Base-by-base conservation (phyloP, 2,797 vertebrate species). In the Triplophysa yarkandensis region DNA sequence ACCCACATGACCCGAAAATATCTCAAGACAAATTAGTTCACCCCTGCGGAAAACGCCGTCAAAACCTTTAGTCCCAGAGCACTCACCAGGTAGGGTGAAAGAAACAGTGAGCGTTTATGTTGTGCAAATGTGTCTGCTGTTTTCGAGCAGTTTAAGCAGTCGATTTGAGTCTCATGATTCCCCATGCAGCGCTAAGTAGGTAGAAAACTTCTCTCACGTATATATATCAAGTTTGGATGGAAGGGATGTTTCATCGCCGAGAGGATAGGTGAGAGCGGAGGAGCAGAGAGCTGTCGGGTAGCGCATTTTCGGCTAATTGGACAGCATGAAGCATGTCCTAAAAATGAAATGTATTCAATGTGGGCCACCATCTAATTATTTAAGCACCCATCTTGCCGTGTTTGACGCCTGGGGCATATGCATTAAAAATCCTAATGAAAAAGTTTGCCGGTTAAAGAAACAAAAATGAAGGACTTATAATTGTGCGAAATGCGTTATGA, bases 341-440 rank as follows among this genome's bases (percentile, higher is more conserved):
- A 64, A 57, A 80, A 67, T 55, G 25, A 61, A 52, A 36, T 62
- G 34, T 36, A 58, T 9, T 27, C 43, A 52, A 68, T 71, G 32
- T 76, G 32, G 50, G 72, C 54, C 50, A 77, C 48, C 28, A 57
- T 69, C 60, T 52, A 76, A 52, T 75, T 72, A 73, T 69, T 80
- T 34, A 62, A 62, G 41, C 68, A 65, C 43, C 69, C 32, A 71
- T 77, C n/a, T 52, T 50, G 63, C 63, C 62, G 66, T 55, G 23
- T 44, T 72, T 68, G 52, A 62, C n/a, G 73, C 73, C 69, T 73
- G 39, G 77, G 76, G 69, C 76, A 21, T 60, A 70, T 54, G 65
- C 54, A 74, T 82, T 74, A 66, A 52, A 55, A 66, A 46, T 71
- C 70, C 14, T 74, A 77, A 77, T 77, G 75, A 74, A 76, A 69